Evolutionary conservation across 1,140 invertebrate species (phyloP).

Genomic region (Philotrypesis tridentata): DNA sequence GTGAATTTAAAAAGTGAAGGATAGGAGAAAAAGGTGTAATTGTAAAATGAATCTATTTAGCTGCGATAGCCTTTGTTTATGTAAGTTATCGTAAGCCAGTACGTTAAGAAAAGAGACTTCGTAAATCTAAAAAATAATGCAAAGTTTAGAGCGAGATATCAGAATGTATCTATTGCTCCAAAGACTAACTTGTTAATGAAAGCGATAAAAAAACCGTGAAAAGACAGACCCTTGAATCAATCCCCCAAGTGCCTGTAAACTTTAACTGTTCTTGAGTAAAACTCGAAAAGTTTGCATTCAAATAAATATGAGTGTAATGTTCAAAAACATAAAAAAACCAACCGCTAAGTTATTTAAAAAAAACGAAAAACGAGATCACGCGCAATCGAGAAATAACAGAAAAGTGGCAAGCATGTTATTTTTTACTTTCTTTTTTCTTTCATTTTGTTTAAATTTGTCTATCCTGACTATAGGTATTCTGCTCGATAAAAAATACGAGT

Average conservation of each 20-base stretch:
- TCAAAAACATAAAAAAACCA: constrained; percentile 56
- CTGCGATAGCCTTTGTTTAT: constrained; percentile 49
- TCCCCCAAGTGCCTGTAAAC: constrained; percentile 63
- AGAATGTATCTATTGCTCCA: not conserved
- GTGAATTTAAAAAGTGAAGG: constrained; percentile 39
- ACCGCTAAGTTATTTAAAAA: constrained; percentile 46
- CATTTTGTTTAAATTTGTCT: constrained; percentile 1
- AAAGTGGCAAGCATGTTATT: constrained; percentile 25
- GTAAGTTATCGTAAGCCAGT: constrained; percentile 47
- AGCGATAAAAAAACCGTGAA: constrained; percentile 46
- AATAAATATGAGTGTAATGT: constrained; percentile 67
- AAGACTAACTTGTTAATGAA: constrained; percentile 30
- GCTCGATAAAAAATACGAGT: not conserved
- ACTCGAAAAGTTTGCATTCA: constrained; percentile 68
- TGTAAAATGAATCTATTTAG: constrained; percentile 46
- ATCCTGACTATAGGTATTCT: not conserved
- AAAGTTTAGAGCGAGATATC: constrained; percentile 20
- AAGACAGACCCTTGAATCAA: constrained; percentile 63
- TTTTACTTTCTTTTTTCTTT: constrained; percentile 43
- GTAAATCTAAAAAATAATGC: constrained; percentile 16
- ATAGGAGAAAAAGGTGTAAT: constrained; percentile 8
- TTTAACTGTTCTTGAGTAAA: constrained; percentile 69
- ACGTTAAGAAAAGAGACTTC: not conserved
- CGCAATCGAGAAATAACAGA: not conserved
- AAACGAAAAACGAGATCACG: constrained; percentile 16